Evolutionary conservation across 2,113 vertebrate species (phyloP).

Genomic region (Cyrtonyx montezumae): DNA sequence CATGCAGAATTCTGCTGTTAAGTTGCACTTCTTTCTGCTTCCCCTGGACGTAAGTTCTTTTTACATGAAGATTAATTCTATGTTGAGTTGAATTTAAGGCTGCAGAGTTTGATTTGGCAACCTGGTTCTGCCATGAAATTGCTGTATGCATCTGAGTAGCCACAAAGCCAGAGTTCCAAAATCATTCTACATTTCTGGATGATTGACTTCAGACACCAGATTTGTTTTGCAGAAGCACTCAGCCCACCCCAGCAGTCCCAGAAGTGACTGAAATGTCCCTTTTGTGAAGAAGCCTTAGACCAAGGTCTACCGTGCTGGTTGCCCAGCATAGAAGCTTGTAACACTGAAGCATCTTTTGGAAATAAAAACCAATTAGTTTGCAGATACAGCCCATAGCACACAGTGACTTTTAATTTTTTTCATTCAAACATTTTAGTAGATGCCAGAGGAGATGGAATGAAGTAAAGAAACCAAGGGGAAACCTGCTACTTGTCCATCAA

Average conservation of each 20-base stretch:
- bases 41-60: neutral
- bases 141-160: neutral
- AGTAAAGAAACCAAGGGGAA: neutral
- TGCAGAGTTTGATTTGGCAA: neutral
- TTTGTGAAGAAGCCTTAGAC: neutral
- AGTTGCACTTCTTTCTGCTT: neutral
- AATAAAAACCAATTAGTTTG: neutral
- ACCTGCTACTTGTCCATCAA: neutral
- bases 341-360: neutral
- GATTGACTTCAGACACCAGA: neutral
- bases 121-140: neutral
- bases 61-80: neutral
- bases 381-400: neutral
- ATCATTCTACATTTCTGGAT: neutral
- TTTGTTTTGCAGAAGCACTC: neutral
- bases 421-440: neutral
- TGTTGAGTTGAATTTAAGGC: neutral
- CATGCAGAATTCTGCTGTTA: neutral
- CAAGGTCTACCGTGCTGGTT: neutral
- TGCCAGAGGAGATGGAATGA: neutral
- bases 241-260: neutral
- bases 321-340: neutral
- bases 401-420: neutral
- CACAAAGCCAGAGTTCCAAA: neutral
- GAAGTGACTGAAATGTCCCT: neutral